Percentiles rank a stretch among this genome's conserved stretches.
These are phyloP conservation scores for Homarus americanus DNA, from an alignment of 1,140 invertebrate genomes.

Conservation along the genomic window DNA sequence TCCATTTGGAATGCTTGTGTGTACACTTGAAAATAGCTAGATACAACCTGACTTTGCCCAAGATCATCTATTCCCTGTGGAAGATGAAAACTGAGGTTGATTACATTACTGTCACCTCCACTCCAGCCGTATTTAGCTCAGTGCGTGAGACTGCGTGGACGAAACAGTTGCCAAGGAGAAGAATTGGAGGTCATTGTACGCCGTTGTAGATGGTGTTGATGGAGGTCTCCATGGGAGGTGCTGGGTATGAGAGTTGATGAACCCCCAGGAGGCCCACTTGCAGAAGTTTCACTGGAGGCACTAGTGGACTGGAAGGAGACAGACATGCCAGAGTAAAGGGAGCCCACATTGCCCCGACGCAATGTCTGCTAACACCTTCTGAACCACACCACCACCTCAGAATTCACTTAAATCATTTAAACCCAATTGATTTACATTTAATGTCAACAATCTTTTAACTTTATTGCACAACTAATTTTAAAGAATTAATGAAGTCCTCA, in stretches of 20 bases:
- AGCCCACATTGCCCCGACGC: conserved; percentile 91
- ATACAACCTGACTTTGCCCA: conserved; percentile 66
- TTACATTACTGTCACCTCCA: conserved; percentile 44
- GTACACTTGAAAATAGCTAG: conserved; percentile 71
- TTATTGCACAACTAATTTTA: no score
- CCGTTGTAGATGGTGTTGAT: no score
- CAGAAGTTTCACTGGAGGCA: conserved; percentile 31
- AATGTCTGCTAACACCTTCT: conserved; percentile 81
- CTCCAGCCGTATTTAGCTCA: conserved; percentile 20
- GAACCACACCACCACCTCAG: conserved; percentile 38
- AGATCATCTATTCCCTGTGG: conserved; percentile 20
- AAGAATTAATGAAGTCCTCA: no score
- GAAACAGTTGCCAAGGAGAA: conserved; percentile 60
- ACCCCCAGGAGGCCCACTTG: neutral
- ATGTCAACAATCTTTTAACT: no score
- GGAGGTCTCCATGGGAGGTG: conserved; percentile 31
- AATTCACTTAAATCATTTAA: no score
- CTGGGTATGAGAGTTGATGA: conserved; percentile 19
- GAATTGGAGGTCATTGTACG: conserved; percentile 30
- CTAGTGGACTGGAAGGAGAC: conserved; percentile 86
- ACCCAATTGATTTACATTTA: no score
- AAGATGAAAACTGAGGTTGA: conserved; percentile 36
- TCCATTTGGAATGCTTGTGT: conserved; percentile 67
- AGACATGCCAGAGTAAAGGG: conserved; percentile 95
- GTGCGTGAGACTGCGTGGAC: conserved; percentile 41